phyloP scores from a whole-genome alignment of 2,797 vertebrate genomes.

The Huso huso region DNA sequence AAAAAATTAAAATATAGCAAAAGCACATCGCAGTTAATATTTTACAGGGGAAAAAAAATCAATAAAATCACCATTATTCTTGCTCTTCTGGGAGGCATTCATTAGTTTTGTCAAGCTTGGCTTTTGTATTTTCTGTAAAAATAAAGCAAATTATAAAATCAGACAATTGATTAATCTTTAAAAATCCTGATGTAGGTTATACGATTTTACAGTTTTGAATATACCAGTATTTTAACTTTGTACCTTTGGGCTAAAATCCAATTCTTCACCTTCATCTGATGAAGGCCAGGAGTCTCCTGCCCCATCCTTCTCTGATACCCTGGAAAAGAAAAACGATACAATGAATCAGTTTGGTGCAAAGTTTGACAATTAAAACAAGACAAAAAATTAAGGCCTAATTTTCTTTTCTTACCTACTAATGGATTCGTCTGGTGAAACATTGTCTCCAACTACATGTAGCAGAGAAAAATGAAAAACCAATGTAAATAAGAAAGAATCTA shows the following conservation, averaged over 20 bases:
- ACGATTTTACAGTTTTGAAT: too few species aligned
- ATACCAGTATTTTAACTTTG: conserved; percentile 3
- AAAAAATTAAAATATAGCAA: too few species aligned
- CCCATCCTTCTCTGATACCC: conserved; percentile 60
- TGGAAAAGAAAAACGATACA: conserved; percentile 23
- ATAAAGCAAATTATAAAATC: conserved; percentile 15
- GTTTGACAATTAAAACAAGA: too few species aligned
- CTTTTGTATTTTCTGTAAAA: conserved; percentile 66
- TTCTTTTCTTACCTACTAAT: conserved; percentile 65
- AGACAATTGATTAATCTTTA: too few species aligned
- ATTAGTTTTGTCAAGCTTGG: conserved; percentile 67
- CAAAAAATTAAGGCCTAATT: neutral
- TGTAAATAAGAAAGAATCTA: conserved; percentile 1
- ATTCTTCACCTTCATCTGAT: conserved; percentile 74
- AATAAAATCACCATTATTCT: conserved; percentile 50
- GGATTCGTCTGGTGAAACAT: conserved; percentile 73
- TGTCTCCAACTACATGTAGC: conserved; percentile 57
- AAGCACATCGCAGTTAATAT: too few species aligned
- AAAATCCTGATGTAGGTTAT: too few species aligned
- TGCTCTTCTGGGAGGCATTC: conserved; percentile 57
- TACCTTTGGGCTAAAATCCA: conserved; percentile 74
- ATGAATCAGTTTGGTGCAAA: too few species aligned
- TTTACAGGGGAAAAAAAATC: neutral
- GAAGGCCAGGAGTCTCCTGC: conserved; percentile 74
- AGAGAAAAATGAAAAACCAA: conserved; percentile 18